Evolutionary conservation across 2,797 vertebrate genomes (phyloP).

Genomic region (Artibeus jamaicensis): DNA sequence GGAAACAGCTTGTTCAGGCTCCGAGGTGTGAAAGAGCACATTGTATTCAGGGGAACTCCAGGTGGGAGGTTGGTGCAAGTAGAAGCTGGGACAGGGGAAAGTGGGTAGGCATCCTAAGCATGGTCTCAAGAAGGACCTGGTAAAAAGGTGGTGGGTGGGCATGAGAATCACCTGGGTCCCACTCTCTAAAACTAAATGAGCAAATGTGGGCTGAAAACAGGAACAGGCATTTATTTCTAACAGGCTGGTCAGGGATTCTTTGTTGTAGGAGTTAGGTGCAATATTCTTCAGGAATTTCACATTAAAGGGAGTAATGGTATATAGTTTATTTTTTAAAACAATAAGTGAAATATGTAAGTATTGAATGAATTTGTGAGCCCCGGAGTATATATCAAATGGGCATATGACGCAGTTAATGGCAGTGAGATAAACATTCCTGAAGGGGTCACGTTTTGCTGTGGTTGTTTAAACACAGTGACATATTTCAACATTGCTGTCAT

Average conservation of each 20-base stretch:
- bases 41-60: slow-evolving; percentile 47
- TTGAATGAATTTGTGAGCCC: background rate
- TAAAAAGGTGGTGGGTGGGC: background rate
- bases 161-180: background rate
- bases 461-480: background rate
- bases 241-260: background rate
- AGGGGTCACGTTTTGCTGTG: background rate
- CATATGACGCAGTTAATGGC: background rate
- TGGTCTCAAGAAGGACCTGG: background rate
- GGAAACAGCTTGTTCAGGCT: slow-evolving; percentile 29
- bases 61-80: background rate
- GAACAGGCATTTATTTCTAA: background rate
- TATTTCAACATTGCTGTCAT: background rate
- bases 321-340: background rate
- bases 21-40: slow-evolving; percentile 45
- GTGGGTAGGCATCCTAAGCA: background rate
- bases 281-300: background rate
- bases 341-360: slow-evolving; percentile 13
- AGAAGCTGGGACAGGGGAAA: background rate
- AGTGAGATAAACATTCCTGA: background rate
- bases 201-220: background rate
- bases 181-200: background rate
- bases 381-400: background rate
- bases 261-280: background rate
- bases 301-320: background rate